Conservation (phyloP, 2,113 vertebrate genomes). For the Saguinus midas region DNA sequence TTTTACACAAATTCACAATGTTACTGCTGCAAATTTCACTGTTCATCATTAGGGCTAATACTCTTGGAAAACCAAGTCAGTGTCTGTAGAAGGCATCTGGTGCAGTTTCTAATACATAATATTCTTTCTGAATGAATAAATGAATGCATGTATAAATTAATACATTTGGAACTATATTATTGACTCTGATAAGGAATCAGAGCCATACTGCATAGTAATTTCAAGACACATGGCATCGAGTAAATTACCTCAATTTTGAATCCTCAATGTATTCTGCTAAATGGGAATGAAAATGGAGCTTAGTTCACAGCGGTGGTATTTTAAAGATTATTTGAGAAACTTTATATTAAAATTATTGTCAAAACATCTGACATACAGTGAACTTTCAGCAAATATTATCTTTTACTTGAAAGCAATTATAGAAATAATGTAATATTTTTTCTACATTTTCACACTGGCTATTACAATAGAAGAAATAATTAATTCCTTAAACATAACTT, state of each 20-base stretch:
- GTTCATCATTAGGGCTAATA: neutral
- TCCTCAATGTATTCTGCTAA: neutral
- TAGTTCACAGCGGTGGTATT: neutral
- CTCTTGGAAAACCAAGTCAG: neutral
- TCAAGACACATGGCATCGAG: neutral
- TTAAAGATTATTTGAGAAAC: neutral
- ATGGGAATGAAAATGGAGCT: neutral
- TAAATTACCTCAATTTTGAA: neutral
- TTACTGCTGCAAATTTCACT: neutral
- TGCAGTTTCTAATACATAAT: neutral
- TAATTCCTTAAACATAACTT: neutral
- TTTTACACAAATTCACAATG: neutral
- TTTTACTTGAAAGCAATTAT: neutral
- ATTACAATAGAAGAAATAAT: slow-evolving; percentile 12
- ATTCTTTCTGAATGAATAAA: neutral
- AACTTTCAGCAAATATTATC: neutral
- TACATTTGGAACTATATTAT: neutral
- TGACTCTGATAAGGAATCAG: neutral
- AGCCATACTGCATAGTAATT: neutral
- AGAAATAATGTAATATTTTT: neutral
- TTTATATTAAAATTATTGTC: neutral
- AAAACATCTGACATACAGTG: neutral
- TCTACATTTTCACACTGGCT: neutral
- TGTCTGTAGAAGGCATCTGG: neutral
- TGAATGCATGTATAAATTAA: neutral